Evolutionary conservation across 2,113 vertebrate genomes (phyloP), one percentile per base, ranked within the genome.

Genomic region (Salvelinus namaycush): DNA sequence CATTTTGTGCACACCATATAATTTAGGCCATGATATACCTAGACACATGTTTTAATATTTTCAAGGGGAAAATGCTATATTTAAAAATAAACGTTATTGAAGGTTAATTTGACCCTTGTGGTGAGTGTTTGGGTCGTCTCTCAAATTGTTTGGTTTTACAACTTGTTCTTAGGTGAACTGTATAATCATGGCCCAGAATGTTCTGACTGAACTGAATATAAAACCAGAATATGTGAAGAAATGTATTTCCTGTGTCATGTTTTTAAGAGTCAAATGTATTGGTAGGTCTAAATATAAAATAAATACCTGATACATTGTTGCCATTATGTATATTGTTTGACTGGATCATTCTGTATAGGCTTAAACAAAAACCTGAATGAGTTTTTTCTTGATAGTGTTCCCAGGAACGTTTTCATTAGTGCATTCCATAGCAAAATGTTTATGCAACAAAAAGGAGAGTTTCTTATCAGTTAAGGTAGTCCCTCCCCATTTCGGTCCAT

Each of bases 141-240:
- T 39, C 8, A 39, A 77, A 80, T 76, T 73, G 78, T 78, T 81
- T 79, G 78, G 84, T 92, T 86, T 89, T 88, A 86, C 83, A 87
- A 92, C 81, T 89, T 72, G 76, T 88, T 88, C 86, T 94, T 92
- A 93, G 92, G 92, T 93, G 87, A 92, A 89, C 84, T 90, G 86
- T 91, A 90, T 89, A 76, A 44, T 44, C 39, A 84, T 88, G 86
- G 87, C 81, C 81, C 90, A 84, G 84, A 90, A 90, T 85, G 88
- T 92, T 88, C 87, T 91, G 88, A 72, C 83, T 86, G 80, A 88
- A 70, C 83, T 86, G 79, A 88, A 77, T 83, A 83, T 82, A 77
- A 88, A 87, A 87, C 81, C 86, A 87, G 39, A 9, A 90, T 90
- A 89, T 89, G 87, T 92, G 86, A 90, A 91, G 80, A 84, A 72